A percentile compares a stretch with the other conserved stretches of the same genome.
These are phyloP conservation scores for Diplolepis rosae DNA, from an alignment of 2,888 invertebrate genomes.

Conservation along the genomic window DNA sequence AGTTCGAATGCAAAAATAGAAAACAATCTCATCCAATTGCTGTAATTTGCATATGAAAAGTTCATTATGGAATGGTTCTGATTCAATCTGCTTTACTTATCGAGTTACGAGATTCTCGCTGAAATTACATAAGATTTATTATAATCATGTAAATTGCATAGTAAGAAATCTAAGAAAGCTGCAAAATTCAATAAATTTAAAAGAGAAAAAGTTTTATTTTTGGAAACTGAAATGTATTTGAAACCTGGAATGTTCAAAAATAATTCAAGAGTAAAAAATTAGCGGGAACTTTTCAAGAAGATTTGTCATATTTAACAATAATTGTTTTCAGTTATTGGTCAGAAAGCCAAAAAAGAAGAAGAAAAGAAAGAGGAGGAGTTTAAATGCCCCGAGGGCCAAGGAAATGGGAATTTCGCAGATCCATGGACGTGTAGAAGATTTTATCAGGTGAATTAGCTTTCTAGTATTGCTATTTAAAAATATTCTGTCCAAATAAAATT, in stretches of 20 bases:
- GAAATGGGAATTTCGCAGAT: constrained; percentile 92
- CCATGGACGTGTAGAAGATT: constrained; percentile 90
- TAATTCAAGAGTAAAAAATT: neutral
- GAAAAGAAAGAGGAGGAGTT: constrained; percentile 81
- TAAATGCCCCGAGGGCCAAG: constrained; percentile 86
- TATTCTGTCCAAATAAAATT: neutral
- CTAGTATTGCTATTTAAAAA: neutral
- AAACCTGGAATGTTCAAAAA: too few relatives aligned
- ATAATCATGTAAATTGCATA: constrained; percentile 3
- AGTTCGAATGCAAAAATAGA: constrained; percentile 9
- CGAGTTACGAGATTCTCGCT: constrained; percentile 19
- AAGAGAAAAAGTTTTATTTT: neutral
- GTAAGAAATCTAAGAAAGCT: constrained; percentile 8
- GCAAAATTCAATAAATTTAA: neutral
- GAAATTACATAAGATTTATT: constrained; percentile 23
- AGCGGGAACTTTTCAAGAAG: neutral
- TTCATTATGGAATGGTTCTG: neutral
- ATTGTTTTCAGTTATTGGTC: constrained; percentile 71
- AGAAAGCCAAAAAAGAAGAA: constrained; percentile 73
- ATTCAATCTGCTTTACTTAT: constrained; percentile 18
- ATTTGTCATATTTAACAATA: neutral
- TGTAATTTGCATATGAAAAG: constrained; percentile 9
- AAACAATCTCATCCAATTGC: constrained; percentile 1
- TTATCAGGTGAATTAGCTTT: constrained; percentile 82
- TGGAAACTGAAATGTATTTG: too few relatives aligned